phyloP scores from a whole-genome alignment of 1,140 invertebrate species.

The Ericerus pela region DNA sequence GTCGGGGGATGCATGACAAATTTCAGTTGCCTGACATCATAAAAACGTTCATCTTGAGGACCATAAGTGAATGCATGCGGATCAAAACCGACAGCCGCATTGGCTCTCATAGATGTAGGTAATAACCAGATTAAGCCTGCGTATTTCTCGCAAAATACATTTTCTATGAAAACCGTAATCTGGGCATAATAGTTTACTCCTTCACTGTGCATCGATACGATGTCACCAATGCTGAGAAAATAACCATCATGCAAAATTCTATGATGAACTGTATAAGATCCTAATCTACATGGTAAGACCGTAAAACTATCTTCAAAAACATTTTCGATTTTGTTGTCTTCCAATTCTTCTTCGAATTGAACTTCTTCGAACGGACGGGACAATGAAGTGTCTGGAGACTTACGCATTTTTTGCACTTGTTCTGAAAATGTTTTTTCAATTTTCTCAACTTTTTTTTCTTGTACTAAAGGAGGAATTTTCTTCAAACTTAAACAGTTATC shows the following conservation, averaged over 20 bases:
- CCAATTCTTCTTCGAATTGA: too few species aligned
- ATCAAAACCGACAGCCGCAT: not conserved
- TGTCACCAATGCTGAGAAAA: not conserved
- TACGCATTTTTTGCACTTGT: too few species aligned
- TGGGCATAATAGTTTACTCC: not conserved
- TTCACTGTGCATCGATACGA: not conserved
- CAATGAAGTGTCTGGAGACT: too few species aligned
- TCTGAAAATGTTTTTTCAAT: too few species aligned
- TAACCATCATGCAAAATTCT: not conserved
- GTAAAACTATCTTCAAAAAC: too few species aligned
- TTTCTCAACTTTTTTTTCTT: too few species aligned
- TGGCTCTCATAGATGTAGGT: not conserved
- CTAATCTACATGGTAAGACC: too few species aligned
- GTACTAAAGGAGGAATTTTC: too few species aligned
- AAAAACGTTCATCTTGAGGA: constrained; percentile 3
- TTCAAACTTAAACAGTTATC: too few species aligned
- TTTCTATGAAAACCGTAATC: not conserved
- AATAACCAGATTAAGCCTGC: not conserved
- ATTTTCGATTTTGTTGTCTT: too few species aligned
- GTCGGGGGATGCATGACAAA: constrained; percentile 1
- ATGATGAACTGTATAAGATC: not conserved
- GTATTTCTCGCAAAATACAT: constrained; percentile 1
- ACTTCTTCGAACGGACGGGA: too few species aligned
- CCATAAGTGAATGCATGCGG: not conserved
- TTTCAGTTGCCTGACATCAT: not conserved